Evolutionary conservation across 92 coral and sea anemone genomes (phyloP), one percentile per base, ranked within the genome.

Genomic region (Bergia sp.): DNA sequence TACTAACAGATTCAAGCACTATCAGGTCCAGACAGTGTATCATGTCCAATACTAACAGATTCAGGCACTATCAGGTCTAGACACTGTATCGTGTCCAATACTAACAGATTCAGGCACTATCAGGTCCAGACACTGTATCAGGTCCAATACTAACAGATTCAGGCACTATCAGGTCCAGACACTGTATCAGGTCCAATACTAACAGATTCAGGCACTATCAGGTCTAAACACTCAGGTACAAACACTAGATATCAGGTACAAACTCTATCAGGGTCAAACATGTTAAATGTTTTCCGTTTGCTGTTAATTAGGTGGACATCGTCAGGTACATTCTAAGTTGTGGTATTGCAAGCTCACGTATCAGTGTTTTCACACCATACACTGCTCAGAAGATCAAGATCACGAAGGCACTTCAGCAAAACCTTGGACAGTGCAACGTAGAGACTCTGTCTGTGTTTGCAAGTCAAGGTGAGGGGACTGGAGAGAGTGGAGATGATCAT

Each of bases 281-380:
- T 43, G 21, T 37, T 88, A 29, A n/a, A 67, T 66, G n/a, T n/a
- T 44, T 71, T 74, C 61, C n/a, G 13, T 41, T 81, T 16, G 38
- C 45, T 75, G 15, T 37, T 40, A 77, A 86, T 38, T 73, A 95
- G 98, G 90, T 94, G 37, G 92, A 73, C 13, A 90, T 96, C 37
- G 88, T 94, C 15, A 90, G 79, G 42, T 40, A 64, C 80, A 86
- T 96, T 40, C 74, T 73, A 23, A 92, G 93, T 21, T 90, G 88
- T 37, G 96, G 96, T 3, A 88, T 94, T 64, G 47, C 76, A 58
- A 74, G 92, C 15, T 73, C 86, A 1, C 94, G 90, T 81, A 92
- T 96, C 69, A 79, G 92, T 47, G 92, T 96, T 10, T 85, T 96
- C 38, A 91, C 98, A 39, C 98, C 98, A 3, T 96, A 82, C 90